Base-by-base conservation (phyloP, 2,113 vertebrate species). In the Capricornis sumatraensis region DNA sequence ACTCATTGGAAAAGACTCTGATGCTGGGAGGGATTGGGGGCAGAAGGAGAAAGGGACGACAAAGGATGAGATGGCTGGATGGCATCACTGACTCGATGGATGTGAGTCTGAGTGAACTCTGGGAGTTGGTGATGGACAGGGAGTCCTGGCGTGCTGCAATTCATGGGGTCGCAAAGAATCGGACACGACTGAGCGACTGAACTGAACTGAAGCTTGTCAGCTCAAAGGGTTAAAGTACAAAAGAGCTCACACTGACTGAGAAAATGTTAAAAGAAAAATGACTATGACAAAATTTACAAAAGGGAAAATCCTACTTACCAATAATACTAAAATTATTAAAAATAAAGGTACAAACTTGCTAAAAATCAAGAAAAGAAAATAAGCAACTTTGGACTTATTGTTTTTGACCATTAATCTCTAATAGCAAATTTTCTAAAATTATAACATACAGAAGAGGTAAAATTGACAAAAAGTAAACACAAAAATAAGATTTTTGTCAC, bases 361-460 rank as follows among this genome's bases (percentile, higher is more conserved):
- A 76, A 89, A 89, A 91, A 40, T 14, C 8, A 81, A 91, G 16
- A 43, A 47, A 83, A 89, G 25, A 87, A 96, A 87, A 83, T 5
- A 53, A 84, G 85, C 21, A 47, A 55, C 4, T n/a, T 60, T 71
- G 4, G 5, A 0, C 62, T 25, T 33, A 43, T 23, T 3, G 17
- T 55, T 84, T 43, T 67, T 78, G 8, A 25, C 10, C 17, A 57
- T 21, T 50, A 30, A 76, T 84, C 53, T 47, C 71, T 47, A 57
- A 87, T 16, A 71, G 15, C 50, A 53, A 50, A 93, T 91, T 88
- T 78, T 62, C 89, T 91, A 94, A 91, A 78, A 81, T 89, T 76
- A 45, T 58, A 84, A 88, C 30, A 16, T 23, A 28, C 2, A 50
- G 14, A 74, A 50, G 21, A 92, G 27, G 40, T 71, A 23, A 92